Evolutionary conservation across 2,797 vertebrate genomes (phyloP).

Genomic region (Argyrosomus regius): DNA sequence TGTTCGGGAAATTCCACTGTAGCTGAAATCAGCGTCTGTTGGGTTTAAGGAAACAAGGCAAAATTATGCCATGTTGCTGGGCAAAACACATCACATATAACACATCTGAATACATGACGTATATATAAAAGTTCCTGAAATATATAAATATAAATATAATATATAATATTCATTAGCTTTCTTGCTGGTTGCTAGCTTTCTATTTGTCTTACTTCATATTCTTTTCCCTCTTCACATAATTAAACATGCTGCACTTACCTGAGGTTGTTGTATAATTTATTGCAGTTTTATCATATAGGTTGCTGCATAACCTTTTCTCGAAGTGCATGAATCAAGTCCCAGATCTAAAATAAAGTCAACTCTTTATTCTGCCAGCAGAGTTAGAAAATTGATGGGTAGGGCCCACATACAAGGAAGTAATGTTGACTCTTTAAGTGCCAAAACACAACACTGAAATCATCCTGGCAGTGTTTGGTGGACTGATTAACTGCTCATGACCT

Average conservation of each 20-base stretch:
- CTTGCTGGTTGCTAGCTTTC: neutral
- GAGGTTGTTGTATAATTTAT: neutral
- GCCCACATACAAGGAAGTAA: rapidly evolving
- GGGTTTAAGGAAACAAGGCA: neutral
- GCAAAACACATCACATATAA: neutral
- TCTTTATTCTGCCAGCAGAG: neutral
- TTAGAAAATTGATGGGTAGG: neutral
- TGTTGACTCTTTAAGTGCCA: neutral
- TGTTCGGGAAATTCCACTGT: neutral
- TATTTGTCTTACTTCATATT: neutral
- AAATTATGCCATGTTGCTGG: neutral
- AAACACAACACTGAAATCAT: neutral
- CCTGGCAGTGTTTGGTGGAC: no score
- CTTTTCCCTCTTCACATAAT: neutral
- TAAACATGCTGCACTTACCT: neutral
- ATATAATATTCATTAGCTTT: no score
- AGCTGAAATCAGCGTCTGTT: neutral
- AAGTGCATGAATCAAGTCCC: neutral
- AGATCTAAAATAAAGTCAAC: no score
- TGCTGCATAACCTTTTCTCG: neutral
- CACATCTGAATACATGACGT: neutral
- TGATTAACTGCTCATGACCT: neutral
- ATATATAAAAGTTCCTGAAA: neutral
- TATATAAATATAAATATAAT: neutral
- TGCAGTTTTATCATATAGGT: neutral